phyloP scores from a whole-genome alignment of 2,113 vertebrate species.

The Nothobranchius kuhntae region DNA sequence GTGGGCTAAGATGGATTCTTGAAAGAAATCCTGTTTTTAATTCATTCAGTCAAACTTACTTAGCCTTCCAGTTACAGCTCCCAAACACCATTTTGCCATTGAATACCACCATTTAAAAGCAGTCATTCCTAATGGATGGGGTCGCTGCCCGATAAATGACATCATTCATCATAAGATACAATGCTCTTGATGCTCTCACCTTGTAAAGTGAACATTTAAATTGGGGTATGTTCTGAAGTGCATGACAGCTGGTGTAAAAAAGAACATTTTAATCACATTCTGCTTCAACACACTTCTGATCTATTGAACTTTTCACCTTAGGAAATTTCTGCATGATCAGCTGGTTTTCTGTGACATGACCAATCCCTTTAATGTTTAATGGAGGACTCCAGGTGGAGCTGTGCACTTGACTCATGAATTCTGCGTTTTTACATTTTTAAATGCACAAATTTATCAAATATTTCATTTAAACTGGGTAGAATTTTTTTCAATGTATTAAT shows the following conservation, averaged over 20 bases:
- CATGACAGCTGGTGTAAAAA: slow-evolving; percentile 36
- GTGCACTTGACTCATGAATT: not conserved
- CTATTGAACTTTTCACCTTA: slow-evolving; percentile 15
- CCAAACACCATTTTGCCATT: slow-evolving; percentile 5
- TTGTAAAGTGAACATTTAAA: slow-evolving; percentile 11
- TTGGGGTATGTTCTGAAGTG: slow-evolving; percentile 18
- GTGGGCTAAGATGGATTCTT: slow-evolving; percentile 2
- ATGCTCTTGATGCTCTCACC: slow-evolving; percentile 24
- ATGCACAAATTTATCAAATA: slow-evolving; percentile 31
- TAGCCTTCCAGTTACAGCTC: slow-evolving; percentile 25
- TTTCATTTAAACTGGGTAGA: slow-evolving; percentile 39
- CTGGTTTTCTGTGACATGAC: slow-evolving; percentile 4
- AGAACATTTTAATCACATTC: slow-evolving; percentile 27
- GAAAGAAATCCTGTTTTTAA: not conserved
- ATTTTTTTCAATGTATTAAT: not conserved
- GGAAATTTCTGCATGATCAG: slow-evolving; percentile 6
- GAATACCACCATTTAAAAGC: slow-evolving; percentile 42
- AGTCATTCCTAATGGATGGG: slow-evolving; percentile 30
- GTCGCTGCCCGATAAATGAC: slow-evolving; percentile 32
- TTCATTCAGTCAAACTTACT: slow-evolving; percentile 3
- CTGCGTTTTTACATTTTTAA: slow-evolving; percentile 5
- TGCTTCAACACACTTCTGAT: slow-evolving; percentile 26
- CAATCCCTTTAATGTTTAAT: not conserved
- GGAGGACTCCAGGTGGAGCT: not conserved
- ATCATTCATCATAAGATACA: slow-evolving; percentile 32